Conservation (phyloP, 1,140 invertebrate genomes). For the Cecropterus lyciades region DNA sequence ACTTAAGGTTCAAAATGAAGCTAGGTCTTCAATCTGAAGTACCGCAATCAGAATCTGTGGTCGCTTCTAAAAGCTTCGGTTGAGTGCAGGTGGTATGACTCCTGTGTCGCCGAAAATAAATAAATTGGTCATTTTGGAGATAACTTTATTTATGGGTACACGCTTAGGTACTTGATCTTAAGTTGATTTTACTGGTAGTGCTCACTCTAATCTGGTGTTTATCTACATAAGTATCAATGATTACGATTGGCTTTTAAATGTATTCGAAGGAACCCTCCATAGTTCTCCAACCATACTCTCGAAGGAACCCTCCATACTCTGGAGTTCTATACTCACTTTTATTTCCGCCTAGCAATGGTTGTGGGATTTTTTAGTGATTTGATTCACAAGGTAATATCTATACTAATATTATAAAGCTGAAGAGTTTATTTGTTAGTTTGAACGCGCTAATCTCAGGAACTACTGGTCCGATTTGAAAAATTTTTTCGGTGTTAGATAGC, state of each 20-base stretch:
- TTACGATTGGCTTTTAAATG: neutral
- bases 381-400: no score
- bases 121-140: conserved; percentile 73
- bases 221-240: neutral
- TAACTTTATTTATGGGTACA: conserved; percentile 47
- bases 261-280: no score
- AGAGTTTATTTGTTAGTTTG: no score
- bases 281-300: no score
- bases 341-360: no score
- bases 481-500: no score
- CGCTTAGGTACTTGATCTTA: conserved; percentile 16
- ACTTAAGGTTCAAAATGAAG: conserved; percentile 41
- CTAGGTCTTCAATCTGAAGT: conserved; percentile 56
- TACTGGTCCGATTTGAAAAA: no score
- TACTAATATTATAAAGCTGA: no score
- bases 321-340: no score
- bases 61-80: conserved; percentile 77
- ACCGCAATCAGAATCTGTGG: conserved; percentile 62
- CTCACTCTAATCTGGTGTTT: neutral
- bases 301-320: no score
- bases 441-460: no score
- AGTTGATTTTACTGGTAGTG: conserved; percentile 13
- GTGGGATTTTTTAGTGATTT: no score
- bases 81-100: conserved; percentile 79
- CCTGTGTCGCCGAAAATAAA: conserved; percentile 81